phyloP scores from a whole-genome alignment of 2,113 vertebrate species.

The Myotis davidii region DNA sequence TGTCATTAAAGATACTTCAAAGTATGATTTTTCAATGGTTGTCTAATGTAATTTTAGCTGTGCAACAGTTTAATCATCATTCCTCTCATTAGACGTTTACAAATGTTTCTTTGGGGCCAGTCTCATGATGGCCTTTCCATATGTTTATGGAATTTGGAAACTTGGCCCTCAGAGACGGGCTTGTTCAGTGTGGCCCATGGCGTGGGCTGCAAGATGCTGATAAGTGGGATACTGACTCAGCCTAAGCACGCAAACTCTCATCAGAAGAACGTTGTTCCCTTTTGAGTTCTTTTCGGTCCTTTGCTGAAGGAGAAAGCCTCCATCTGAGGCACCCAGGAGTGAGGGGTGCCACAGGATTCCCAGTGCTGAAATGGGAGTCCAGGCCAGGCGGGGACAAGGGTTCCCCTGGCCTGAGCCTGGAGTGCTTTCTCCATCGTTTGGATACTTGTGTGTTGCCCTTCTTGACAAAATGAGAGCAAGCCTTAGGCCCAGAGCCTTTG shows the following conservation, averaged over 20 bases:
- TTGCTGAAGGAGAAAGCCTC: background rate
- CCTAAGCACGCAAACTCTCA: background rate
- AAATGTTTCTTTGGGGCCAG: background rate
- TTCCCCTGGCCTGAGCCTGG: background rate
- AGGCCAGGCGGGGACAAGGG: background rate
- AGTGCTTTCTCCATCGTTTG: background rate
- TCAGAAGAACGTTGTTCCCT: background rate
- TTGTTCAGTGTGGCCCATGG: background rate
- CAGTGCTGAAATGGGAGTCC: background rate
- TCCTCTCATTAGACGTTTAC: background rate
- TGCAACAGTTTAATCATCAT: background rate
- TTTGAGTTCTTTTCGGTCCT: background rate
- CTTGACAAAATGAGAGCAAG: conserved; percentile 21
- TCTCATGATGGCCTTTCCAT: background rate
- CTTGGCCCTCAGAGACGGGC: background rate
- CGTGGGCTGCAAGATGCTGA: background rate
- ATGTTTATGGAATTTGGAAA: background rate
- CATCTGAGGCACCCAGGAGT: background rate
- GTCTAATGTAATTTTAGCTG: background rate
- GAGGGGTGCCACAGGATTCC: background rate
- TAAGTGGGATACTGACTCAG: background rate
- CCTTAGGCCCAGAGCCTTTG: background rate
- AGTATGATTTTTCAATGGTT: background rate
- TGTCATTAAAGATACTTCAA: background rate
- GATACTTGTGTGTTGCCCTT: background rate